phyloP scores from a whole-genome alignment of 2,888 invertebrate genomes.

The Hirudinaria manillensis region DNA sequence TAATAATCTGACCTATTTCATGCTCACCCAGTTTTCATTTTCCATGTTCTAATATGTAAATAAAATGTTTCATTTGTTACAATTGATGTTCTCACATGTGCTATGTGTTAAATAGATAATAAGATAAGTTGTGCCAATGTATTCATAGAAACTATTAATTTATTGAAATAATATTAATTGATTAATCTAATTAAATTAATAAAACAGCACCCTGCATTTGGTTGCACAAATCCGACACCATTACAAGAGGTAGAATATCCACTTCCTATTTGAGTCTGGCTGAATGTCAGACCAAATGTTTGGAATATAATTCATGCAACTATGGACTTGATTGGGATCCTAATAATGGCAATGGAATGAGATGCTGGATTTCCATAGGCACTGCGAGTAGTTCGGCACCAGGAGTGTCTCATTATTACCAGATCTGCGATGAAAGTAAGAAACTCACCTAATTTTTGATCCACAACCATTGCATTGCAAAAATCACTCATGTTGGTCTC shows the following conservation, averaged over 20 bases:
- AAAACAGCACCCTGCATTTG: background rate
- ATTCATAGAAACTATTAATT: too few species aligned
- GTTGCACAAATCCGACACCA: background rate
- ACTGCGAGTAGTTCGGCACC: background rate
- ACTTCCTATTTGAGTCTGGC: background rate
- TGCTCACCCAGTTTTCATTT: too few species aligned
- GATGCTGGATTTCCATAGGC: background rate
- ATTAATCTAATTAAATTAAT: too few species aligned
- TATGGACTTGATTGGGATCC: background rate
- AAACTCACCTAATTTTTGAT: background rate
- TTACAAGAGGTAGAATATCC: background rate
- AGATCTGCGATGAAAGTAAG: background rate
- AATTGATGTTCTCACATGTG: too few species aligned
- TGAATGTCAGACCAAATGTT: background rate
- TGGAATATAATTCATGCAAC: background rate
- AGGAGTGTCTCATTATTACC: background rate
- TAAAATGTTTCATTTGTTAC: too few species aligned
- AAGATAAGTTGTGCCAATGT: too few species aligned
- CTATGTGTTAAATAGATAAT: too few species aligned
- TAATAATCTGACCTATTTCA: too few species aligned
- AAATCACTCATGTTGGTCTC: too few species aligned
- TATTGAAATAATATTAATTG: too few species aligned
- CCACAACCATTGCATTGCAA: too few species aligned
- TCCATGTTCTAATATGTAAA: too few species aligned
- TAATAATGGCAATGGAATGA: background rate